Evolutionary conservation across 2,797 vertebrate species (phyloP).

Genomic region (Tamandua tetradactyla): DNA sequence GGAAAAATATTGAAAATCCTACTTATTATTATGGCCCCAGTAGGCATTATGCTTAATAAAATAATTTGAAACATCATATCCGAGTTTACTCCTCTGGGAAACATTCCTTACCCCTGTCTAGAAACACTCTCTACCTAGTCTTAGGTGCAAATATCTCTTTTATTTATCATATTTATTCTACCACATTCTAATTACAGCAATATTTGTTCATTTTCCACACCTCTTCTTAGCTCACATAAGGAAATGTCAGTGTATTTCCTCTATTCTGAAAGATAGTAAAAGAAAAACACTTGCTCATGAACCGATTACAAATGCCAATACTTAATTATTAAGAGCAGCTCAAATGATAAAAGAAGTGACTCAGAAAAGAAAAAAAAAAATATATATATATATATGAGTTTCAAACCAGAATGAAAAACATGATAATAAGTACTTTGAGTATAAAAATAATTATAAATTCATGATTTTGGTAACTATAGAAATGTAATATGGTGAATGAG

Average conservation of each 20-base stretch:
- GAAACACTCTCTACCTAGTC: neutral
- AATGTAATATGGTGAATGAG: neutral
- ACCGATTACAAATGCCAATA: neutral
- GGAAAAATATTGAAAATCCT: neutral
- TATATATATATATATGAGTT: neutral
- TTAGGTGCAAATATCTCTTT: neutral
- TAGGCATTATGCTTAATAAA: constrained; percentile 27
- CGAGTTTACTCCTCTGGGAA: neutral
- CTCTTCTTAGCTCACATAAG: neutral
- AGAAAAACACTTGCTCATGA: neutral
- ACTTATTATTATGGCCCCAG: neutral
- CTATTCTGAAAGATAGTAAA: neutral
- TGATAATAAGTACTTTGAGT: neutral
- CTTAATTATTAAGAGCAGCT: neutral
- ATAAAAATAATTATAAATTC: constrained; percentile 5
- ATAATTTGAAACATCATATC: neutral
- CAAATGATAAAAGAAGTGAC: neutral
- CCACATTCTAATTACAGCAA: neutral
- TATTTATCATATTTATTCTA: neutral
- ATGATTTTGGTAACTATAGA: constrained; percentile 8
- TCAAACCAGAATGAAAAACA: neutral
- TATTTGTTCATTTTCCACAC: neutral
- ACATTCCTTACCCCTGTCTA: neutral
- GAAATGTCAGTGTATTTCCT: neutral
- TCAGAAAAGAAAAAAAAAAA: neutral